These are phyloP conservation scores for Aleiodes sp. DNA, from an alignment of 1,140 invertebrate species.

Conservation along the genomic window DNA sequence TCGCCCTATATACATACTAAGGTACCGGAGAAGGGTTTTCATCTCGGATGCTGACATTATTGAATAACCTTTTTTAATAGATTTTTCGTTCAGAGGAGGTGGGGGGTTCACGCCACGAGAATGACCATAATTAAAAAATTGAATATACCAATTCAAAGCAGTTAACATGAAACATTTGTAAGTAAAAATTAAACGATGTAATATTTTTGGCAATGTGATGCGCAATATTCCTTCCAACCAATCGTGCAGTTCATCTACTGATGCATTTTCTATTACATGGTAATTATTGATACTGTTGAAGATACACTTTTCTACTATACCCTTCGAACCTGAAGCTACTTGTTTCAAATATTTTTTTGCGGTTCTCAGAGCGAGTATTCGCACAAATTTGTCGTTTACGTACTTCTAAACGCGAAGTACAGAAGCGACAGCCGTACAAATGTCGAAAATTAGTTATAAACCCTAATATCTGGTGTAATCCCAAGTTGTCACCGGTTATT, in stretches of 20 bases:
- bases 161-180: too few relatives aligned
- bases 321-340: neutral
- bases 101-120: too few relatives aligned
- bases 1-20: neutral
- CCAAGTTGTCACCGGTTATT: neutral
- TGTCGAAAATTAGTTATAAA: neutral
- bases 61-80: neutral
- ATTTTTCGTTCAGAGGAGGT: too few relatives aligned
- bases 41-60: conserved; percentile 25
- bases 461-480: neutral
- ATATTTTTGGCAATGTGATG: too few relatives aligned
- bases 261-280: too few relatives aligned
- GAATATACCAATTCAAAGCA: too few relatives aligned
- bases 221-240: neutral
- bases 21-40: neutral
- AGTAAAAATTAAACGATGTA: too few relatives aligned
- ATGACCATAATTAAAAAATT: too few relatives aligned
- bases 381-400: neutral
- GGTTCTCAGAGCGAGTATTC: neutral
- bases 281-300: too few relatives aligned
- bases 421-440: neutral
- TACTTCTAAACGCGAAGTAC: neutral
- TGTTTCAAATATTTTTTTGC: neutral
- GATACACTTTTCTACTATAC: neutral
- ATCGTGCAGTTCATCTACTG: neutral